Evolutionary conservation across 2,888 invertebrate genomes (phyloP), one percentile per base, ranked within the genome.

Genomic region (Andrena chrysosceles): DNA sequence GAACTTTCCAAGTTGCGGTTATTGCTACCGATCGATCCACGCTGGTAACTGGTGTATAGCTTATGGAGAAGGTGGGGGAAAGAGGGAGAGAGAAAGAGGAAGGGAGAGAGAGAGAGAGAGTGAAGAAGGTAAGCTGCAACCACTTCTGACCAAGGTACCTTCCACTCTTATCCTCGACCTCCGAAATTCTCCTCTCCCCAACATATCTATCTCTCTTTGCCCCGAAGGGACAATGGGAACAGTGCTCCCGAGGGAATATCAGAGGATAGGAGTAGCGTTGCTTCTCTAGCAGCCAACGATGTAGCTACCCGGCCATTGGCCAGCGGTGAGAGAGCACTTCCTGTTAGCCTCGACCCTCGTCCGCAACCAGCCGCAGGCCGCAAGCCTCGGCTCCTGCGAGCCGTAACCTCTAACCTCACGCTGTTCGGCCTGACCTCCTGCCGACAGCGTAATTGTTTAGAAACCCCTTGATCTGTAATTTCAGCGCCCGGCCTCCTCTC

Each of bases 321-420:
- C 85, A 67, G 87, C 85, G 84, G 87, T 83, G 89, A 88, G 87
- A 89, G 87, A 89, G 88, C 87, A 90, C 91, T 91, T 91, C 88
- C 91, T 88, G 90, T 89, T 89, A 89, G 87, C 89, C 88, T 89
- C 90, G 87, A 86, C 86, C 89, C 89, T 89, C 89, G 87, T 87
- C 88, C 87, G 82, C 86, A 91, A 90, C 90, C 86, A 90, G 89
- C 91, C 91, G 87, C 91, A 91, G 90, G 91, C 91, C 90, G 86
- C 90, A 89, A 89, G 85, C 89, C 84, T 87, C 83, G 77, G 81
- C 87, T 85, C 82, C 85, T 85, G 84, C 89, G 84, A 89, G 77
- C 87, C 77, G 86, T 89, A 89, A 86, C 86, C 89, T 87, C 89
- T 86, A 86, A 89, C 89, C 86, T 89, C 89, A 87, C 81, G 87